Conservation (phyloP, 2,113 vertebrate genomes). For the Planiliza haematocheilus region DNA sequence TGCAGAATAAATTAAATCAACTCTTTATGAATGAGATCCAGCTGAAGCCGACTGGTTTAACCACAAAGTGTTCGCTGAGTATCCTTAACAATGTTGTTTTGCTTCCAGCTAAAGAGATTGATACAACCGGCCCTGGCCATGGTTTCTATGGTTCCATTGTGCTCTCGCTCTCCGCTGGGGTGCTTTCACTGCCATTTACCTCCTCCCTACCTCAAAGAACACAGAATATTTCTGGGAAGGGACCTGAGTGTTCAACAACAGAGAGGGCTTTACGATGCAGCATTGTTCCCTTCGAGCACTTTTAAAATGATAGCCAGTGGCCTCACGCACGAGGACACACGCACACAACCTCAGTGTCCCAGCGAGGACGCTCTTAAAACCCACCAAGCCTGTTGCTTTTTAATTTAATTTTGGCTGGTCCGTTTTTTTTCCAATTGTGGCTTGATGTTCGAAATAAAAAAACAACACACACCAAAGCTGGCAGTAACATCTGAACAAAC, state of each 20-base stretch:
- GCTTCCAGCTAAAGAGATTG: conserved; percentile 56
- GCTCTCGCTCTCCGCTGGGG: conserved; percentile 65
- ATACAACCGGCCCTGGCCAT: conserved; percentile 62
- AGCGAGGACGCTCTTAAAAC: conserved; percentile 45
- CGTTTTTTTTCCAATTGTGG: conserved; percentile 16
- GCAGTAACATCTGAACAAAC: neutral
- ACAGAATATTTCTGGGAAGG: conserved; percentile 73
- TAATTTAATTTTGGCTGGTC: conserved; percentile 54
- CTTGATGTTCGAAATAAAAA: conserved; percentile 39
- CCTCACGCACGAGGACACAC: neutral
- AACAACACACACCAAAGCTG: conserved; percentile 24
- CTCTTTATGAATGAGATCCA: conserved; percentile 32
- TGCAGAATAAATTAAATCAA: conserved; percentile 8
- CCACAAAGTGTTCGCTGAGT: conserved; percentile 21
- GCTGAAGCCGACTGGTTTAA: conserved; percentile 31
- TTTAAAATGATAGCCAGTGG: conserved; percentile 56
- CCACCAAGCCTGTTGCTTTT: conserved; percentile 43
- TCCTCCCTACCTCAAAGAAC: conserved; percentile 65
- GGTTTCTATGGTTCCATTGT: conserved; percentile 73
- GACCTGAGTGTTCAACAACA: conserved; percentile 69
- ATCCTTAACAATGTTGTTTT: conserved; percentile 57
- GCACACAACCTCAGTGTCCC: conserved; percentile 32
- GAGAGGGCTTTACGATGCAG: conserved; percentile 57
- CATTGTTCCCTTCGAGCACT: conserved; percentile 72
- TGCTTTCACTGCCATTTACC: conserved; percentile 76